Evolutionary conservation across 2,888 invertebrate species (phyloP), one percentile per base, ranked within the genome.

Genomic region (Mactromeris polynyma): DNA sequence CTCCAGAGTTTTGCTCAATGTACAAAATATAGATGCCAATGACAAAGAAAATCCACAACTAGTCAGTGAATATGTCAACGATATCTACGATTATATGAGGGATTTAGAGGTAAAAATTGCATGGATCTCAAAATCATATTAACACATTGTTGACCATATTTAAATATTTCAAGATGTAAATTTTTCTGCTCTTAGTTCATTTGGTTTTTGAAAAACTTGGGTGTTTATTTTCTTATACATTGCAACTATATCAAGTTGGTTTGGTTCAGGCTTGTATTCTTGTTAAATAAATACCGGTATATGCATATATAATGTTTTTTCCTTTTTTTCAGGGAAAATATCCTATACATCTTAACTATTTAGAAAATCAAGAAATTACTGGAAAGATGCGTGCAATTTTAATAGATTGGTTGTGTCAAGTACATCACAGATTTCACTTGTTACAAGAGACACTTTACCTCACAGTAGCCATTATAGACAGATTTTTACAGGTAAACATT

Each of bases 381-480:
- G 97, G 98, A 0, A 98, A 98, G 95, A 99, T 99, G 99, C 97
- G 99, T 91, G 97, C 98, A 21, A 98, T 99, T 81, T 97, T 99
- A 26, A 97, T 99, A 89, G 99, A 99, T 96, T 99, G 99, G 99
- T 97, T 99, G 84, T 98, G 98, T 26, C 99, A 99, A 95, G 99
- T 99, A 14, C 99, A 99, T 94, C 97, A 97, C 82, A 98, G 98
- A 95, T 99, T 99, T 97, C 98, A 98, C 91, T 97, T 99, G 85
- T 97, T 98, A 31, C 97, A 98, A 85, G 99, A 99, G 97, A 99
- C 99, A 14, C 98, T 99, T 90, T 98, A 99, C 96, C 97, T 99
- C 95, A 98, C 98, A 86, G 98, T 99, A 85, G 98, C 98, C 93
- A 98, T 99, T 31, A 97, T 99, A 94, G 99, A 99, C 97, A 97